These are phyloP conservation scores for Ascidia mentula DNA, from an alignment of 23 tunicate species.

Conservation along the genomic window DNA sequence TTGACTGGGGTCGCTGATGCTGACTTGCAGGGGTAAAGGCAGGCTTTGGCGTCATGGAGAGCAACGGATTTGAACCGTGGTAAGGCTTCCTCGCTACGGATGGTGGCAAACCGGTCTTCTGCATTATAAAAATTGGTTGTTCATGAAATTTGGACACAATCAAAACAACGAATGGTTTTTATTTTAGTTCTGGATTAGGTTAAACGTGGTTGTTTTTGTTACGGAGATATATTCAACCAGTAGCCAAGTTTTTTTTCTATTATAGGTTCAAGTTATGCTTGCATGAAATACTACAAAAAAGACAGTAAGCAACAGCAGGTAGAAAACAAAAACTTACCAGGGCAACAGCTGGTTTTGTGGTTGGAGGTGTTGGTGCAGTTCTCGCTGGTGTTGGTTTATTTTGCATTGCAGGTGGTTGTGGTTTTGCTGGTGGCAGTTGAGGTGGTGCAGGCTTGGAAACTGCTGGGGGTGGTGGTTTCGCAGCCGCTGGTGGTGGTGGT, in stretches of 20 bases:
- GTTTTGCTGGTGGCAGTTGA: background rate
- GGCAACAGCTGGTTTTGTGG: background rate
- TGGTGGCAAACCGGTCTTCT: background rate
- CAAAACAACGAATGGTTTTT: too few relatives aligned
- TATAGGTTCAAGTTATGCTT: too few relatives aligned
- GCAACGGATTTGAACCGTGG: background rate
- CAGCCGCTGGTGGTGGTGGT: background rate
- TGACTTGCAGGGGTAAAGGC: background rate
- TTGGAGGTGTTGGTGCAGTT: background rate
- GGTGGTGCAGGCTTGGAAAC: background rate
- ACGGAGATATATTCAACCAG: too few relatives aligned
- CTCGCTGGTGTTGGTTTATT: background rate
- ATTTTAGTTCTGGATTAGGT: too few relatives aligned
- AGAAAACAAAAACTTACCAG: background rate
- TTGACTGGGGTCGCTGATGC: conserved; percentile 2
- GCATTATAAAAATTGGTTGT: too few relatives aligned
- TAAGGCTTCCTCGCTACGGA: background rate
- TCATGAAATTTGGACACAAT: too few relatives aligned
- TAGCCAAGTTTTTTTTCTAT: too few relatives aligned
- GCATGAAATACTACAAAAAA: background rate
- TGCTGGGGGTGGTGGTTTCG: background rate
- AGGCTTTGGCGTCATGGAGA: background rate
- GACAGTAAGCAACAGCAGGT: background rate
- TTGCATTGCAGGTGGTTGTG: background rate
- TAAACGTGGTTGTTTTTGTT: too few relatives aligned